Percentiles rank a stretch among this genome's conserved stretches.
These are phyloP conservation scores for Epizoanthus scotinus DNA, from an alignment of 92 coral and sea anemone species.

Conservation along the genomic window DNA sequence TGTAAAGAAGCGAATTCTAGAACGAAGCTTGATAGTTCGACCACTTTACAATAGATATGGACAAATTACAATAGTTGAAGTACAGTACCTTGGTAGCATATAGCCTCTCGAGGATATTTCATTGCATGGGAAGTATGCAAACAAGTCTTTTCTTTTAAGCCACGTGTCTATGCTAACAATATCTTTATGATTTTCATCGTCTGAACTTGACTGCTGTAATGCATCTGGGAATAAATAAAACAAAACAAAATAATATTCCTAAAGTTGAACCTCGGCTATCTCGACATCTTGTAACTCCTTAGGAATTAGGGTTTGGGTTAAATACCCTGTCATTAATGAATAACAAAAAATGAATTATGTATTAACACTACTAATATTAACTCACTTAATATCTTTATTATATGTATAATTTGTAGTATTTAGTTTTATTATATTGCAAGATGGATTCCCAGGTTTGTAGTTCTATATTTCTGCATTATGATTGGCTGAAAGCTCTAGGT, in stretches of 20 bases:
- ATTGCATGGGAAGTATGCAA: constrained; percentile 70
- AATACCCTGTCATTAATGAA: not conserved
- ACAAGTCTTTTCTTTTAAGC: constrained; percentile 91
- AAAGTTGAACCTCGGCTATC: not conserved
- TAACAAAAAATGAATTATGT: too few relatives aligned
- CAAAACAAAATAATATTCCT: not conserved
- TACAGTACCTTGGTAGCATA: constrained; percentile 76
- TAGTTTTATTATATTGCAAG: too few relatives aligned
- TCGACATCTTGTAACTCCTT: not conserved
- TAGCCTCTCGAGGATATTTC: constrained; percentile 71
- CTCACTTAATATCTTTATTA: too few relatives aligned
- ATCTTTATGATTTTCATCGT: constrained; percentile 86
- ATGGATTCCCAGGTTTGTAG: too few relatives aligned
- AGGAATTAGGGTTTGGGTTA: too few relatives aligned
- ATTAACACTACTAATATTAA: too few relatives aligned
- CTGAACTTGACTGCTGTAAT: constrained; percentile 92
- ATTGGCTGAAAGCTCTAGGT: too few relatives aligned
- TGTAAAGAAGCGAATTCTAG: not conserved
- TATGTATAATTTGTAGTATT: too few relatives aligned
- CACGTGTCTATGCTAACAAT: constrained; percentile 90
- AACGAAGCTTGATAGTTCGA: not conserved
- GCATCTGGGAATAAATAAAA: constrained; percentile 34
- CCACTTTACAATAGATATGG: too few relatives aligned
- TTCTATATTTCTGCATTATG: too few relatives aligned
- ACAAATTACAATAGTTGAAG: not conserved